Conservation (phyloP, 2,113 vertebrate species). For the Fulmarus glacialis region DNA sequence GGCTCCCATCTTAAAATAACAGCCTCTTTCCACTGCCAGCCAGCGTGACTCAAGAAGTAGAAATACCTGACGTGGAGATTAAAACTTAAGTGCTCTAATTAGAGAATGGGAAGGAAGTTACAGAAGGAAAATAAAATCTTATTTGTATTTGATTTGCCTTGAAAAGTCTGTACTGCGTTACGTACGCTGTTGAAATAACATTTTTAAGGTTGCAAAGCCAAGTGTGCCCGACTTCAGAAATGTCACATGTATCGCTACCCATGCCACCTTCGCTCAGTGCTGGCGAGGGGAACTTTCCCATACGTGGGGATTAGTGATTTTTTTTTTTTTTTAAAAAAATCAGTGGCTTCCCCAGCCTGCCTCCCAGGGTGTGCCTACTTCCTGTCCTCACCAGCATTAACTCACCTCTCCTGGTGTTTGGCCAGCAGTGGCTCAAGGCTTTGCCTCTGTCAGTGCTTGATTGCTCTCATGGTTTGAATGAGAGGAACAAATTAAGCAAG, state of each 20-base stretch:
- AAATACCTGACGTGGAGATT: background rate
- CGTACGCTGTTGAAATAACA: background rate
- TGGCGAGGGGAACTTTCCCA: background rate
- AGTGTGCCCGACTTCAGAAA: background rate
- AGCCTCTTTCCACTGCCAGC: background rate
- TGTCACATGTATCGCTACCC: background rate
- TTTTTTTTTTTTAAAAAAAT: too few species aligned
- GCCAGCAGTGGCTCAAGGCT: background rate
- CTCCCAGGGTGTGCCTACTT: background rate
- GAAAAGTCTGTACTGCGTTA: background rate
- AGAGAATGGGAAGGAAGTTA: background rate
- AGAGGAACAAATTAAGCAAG: background rate
- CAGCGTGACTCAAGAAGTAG: background rate
- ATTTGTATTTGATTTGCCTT: background rate
- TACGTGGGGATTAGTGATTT: background rate
- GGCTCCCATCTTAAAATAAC: background rate
- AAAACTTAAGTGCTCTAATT: background rate
- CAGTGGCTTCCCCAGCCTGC: background rate
- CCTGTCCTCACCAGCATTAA: background rate
- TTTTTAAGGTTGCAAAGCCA: background rate
- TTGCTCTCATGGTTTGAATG: background rate
- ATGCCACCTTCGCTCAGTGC: background rate
- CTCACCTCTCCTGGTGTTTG: background rate
- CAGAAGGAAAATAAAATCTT: background rate
- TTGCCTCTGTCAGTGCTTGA: background rate